Conservation (phyloP, 1,140 invertebrate species). For the Macrobrachium rosenbergii region DNA sequence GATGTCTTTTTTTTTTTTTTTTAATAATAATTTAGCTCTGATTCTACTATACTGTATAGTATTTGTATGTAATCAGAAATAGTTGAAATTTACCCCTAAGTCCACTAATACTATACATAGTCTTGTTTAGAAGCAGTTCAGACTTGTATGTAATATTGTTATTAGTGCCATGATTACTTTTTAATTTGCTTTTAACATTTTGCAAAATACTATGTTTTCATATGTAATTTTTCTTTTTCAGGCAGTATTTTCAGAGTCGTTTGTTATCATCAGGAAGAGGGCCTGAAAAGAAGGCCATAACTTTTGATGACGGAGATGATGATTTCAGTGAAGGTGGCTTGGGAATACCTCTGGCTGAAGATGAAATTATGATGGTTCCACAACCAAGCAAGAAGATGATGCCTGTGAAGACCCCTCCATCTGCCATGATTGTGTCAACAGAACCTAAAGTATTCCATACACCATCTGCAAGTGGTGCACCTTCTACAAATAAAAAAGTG, state of each 20-base stretch:
- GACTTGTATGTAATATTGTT: too few relatives aligned
- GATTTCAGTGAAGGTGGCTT: slow-evolving; percentile 31
- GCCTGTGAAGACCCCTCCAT: background rate
- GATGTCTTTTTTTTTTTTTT: too few relatives aligned
- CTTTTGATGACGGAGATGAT: slow-evolving; percentile 16
- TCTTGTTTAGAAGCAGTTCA: too few relatives aligned
- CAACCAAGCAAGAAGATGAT: slow-evolving; percentile 24
- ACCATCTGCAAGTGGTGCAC: slow-evolving; percentile 41
- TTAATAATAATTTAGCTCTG: too few relatives aligned
- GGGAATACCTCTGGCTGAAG: slow-evolving; percentile 30
- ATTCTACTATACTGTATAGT: too few relatives aligned
- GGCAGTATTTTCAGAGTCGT: slow-evolving; percentile 53
- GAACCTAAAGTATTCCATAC: slow-evolving; percentile 38
- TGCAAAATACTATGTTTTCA: background rate
- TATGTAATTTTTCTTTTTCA: slow-evolving; percentile 27
- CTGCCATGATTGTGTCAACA: background rate
- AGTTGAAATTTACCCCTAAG: too few relatives aligned
- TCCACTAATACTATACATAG: too few relatives aligned
- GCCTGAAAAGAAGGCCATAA: background rate
- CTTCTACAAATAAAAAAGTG: slow-evolving; percentile 9
- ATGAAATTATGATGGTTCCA: slow-evolving; percentile 45
- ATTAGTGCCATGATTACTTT: background rate
- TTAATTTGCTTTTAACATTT: background rate
- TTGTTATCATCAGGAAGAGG: background rate
- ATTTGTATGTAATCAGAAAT: too few relatives aligned